A percentile compares a stretch with the other conserved stretches of the same genome.
Evolutionary conservation across 2,797 vertebrate genomes (phyloP).

Genomic region (Erpetoichthys calabaricus): DNA sequence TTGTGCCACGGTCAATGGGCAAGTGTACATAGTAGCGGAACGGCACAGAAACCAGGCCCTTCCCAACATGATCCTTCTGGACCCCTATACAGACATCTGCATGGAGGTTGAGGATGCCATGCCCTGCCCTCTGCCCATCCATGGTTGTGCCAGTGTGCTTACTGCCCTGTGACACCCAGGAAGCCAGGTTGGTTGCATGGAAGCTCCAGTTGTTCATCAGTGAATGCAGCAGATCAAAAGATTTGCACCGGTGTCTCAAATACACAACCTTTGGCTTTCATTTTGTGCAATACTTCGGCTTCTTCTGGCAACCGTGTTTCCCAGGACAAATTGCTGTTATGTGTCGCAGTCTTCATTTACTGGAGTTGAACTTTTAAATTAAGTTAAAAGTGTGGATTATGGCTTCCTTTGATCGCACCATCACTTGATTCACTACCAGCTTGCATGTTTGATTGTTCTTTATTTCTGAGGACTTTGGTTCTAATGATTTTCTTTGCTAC

Average conservation of each 20-base stretch:
- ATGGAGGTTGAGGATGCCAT: slow-evolving; percentile 52
- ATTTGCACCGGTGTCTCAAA: not conserved
- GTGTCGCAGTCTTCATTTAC: too few relatives aligned
- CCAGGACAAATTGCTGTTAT: too few relatives aligned
- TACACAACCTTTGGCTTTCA: not conserved
- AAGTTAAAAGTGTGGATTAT: too few relatives aligned
- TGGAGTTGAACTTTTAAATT: too few relatives aligned
- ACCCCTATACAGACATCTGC: slow-evolving; percentile 66
- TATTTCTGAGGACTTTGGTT: too few relatives aligned
- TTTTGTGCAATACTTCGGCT: not conserved
- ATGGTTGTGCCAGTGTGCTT: slow-evolving; percentile 53
- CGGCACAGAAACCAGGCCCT: slow-evolving; percentile 54
- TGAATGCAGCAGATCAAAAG: not conserved
- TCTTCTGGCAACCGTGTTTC: too few relatives aligned
- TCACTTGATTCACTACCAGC: too few relatives aligned
- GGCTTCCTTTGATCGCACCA: too few relatives aligned
- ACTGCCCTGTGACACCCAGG: slow-evolving; percentile 16
- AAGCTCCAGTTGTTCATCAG: not conserved
- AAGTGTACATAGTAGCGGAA: slow-evolving; percentile 67
- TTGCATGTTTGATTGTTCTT: too few relatives aligned
- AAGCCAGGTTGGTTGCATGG: not conserved
- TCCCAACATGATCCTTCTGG: slow-evolving; percentile 60
- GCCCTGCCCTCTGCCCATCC: slow-evolving; percentile 66
- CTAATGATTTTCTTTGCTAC: too few relatives aligned
- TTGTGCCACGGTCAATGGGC: slow-evolving; percentile 56